Conservation (phyloP, 2,888 invertebrate genomes). For the Phyllotreta striolata region DNA sequence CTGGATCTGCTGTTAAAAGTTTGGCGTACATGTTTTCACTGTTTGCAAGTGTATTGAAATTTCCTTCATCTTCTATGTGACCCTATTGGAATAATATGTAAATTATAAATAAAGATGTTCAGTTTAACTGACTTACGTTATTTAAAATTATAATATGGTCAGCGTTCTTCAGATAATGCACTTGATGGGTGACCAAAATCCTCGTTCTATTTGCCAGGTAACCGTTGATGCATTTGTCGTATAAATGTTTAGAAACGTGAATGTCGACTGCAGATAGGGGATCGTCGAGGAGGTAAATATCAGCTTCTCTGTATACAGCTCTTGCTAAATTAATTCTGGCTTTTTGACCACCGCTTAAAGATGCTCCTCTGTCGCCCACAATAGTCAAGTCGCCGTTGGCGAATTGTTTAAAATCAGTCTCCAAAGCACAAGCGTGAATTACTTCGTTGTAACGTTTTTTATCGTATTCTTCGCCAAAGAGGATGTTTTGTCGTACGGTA, state of each 20-base stretch:
- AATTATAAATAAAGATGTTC: not conserved
- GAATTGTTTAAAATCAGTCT: constrained; percentile 77
- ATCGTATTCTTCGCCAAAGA: constrained; percentile 76
- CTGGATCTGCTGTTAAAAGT: constrained; percentile 58
- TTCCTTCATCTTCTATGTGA: constrained; percentile 61
- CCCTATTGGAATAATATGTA: constrained; percentile 55
- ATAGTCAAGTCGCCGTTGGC: constrained; percentile 76
- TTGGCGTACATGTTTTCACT: constrained; percentile 63
- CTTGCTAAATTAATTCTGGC: constrained; percentile 76
- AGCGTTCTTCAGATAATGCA: constrained; percentile 77
- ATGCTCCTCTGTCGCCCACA: constrained; percentile 80
- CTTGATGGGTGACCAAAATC: constrained; percentile 85
- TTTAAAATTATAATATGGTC: constrained; percentile 72
- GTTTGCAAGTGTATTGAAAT: constrained; percentile 59
- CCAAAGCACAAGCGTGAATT: constrained; percentile 71
- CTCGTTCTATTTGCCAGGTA: constrained; percentile 73
- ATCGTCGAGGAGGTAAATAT: constrained; percentile 84
- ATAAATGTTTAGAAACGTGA: constrained; percentile 79
- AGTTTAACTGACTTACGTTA: constrained; percentile 61
- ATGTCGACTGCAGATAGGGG: constrained; percentile 86
- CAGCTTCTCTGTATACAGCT: constrained; percentile 74
- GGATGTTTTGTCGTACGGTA: constrained; percentile 82
- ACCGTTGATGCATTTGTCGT: constrained; percentile 77
- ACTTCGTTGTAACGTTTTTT: constrained; percentile 67
- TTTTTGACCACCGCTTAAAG: constrained; percentile 83